A percentile compares a stretch with the other conserved stretches of the same genome.
Conservation (phyloP, 1,140 invertebrate genomes). For the Tetramorium parvispinum region DNA sequence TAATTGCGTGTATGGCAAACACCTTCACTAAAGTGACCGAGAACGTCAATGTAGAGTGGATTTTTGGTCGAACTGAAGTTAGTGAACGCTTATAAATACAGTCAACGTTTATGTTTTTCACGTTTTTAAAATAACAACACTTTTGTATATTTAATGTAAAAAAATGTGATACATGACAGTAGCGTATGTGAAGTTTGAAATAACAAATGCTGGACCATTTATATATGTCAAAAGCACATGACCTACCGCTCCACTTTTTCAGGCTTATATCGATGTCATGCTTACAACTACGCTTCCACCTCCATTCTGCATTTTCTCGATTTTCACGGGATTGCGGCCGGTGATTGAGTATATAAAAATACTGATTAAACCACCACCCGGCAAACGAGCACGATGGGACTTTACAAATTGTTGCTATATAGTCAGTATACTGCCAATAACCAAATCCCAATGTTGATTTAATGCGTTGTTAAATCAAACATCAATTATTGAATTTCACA, state of each 20-base stretch:
- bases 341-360: conserved; percentile 84
- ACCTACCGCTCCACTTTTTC: not conserved
- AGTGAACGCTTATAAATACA: not conserved
- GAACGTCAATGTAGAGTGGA: conserved; percentile 88
- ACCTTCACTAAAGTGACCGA: conserved; percentile 89
- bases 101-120: not conserved
- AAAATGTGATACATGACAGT: not conserved
- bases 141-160: not conserved
- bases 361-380: conserved; percentile 66
- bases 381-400: conserved; percentile 81
- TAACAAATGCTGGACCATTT: not conserved
- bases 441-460: conserved; percentile 3
- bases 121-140: not conserved
- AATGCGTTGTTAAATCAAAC: conserved; percentile 2
- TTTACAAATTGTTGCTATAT: conserved; percentile 83
- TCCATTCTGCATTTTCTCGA: conserved; percentile 87
- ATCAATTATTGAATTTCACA: not conserved
- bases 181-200: not conserved
- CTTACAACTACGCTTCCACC: conserved; percentile 86
- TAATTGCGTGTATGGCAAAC: conserved; percentile 92
- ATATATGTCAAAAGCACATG: not conserved
- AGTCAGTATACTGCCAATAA: conserved; percentile 72
- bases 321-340: conserved; percentile 81
- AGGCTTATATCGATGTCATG: conserved; percentile 87
- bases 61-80: conserved; percentile 87